Conservation (phyloP, 2,888 invertebrate genomes). For the Agriotes lineatus region DNA sequence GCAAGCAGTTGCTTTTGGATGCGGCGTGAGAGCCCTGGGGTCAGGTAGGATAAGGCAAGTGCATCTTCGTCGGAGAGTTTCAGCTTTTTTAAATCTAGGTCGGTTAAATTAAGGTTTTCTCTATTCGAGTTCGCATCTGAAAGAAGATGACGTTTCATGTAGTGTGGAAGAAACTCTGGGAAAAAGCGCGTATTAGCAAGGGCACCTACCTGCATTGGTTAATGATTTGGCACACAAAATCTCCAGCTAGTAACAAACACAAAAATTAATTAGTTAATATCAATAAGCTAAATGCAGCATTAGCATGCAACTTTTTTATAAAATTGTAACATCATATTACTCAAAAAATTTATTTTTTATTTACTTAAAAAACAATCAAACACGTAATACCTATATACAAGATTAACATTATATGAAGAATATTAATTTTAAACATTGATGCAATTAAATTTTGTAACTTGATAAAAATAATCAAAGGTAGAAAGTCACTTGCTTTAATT, state of each 20-base stretch:
- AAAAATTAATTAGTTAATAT: constrained; percentile 32
- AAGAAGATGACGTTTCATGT: constrained; percentile 38
- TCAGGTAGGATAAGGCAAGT: constrained; percentile 76
- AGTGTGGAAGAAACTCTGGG: too few species aligned
- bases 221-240: constrained; percentile 64
- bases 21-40: constrained; percentile 78
- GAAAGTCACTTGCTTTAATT: too few species aligned
- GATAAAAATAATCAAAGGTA: too few species aligned
- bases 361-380: too few species aligned
- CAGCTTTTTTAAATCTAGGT: constrained; percentile 76
- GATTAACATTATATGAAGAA: too few species aligned
- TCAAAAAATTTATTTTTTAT: too few species aligned
- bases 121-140: constrained; percentile 60
- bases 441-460: too few species aligned
- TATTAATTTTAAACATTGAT: too few species aligned
- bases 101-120: constrained; percentile 66
- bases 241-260: constrained; percentile 58
- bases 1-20: constrained; percentile 79
- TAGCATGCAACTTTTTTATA: constrained; percentile 18
- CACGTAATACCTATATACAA: too few species aligned
- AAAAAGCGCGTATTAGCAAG: too few species aligned
- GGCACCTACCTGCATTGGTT: constrained; percentile 61
- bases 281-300: constrained; percentile 27
- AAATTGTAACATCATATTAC: neutral
- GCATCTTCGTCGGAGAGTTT: constrained; percentile 79